Evolutionary conservation across 2,113 vertebrate genomes (phyloP), one percentile per base, ranked within the genome.

Genomic region (Microtus pennsylvanicus): DNA sequence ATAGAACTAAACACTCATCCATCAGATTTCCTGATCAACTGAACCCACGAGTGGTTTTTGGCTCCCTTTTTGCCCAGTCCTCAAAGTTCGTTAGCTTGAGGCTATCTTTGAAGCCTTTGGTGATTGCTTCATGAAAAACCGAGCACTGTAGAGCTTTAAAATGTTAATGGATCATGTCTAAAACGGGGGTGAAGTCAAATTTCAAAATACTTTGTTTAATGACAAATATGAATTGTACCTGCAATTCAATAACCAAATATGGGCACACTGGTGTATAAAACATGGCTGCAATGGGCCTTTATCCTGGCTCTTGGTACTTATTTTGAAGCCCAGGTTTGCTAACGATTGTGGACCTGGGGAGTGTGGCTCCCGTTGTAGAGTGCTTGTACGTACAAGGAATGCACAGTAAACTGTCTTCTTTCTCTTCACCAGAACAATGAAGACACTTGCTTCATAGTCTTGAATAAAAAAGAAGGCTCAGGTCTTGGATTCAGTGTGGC

Each of bases 401-500:
- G 4, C 7, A 6, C 3, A 7, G 16, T 52, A 16, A 89, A 35
- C 47, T 28, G 19, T 17, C 28, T 87, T 89, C 12, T 95, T 92
- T 96, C 47, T 97, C 98, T 95, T 94, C 95, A 2, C 82, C 97
- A 99, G 99, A 98, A 97, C 78, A 99, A 99, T 95, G 98, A 98
- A 94, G 98, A 99, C 28, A 97, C 99, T 35, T 98, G 98, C 94
- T 99, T 99, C 89, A 98, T 99, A 87, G 98, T 99, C 97, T 98
- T 99, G 98, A 98, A 97, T 95, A 99, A 99, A 98, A 99, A 99
- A 91, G 99, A 99, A 98, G 99, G 99, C 94, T 99, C 99, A 58
- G 99, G 99, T 85, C 98, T 99, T 94, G 99, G 99, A 65, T 99
- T 99, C 96, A 99, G 99, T 80, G 98, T 99, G 92, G 99, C 99